Evolutionary conservation across 2,797 vertebrate genomes (phyloP), one percentile per base, ranked within the genome.

Genomic region (Fistularia tabacaria): DNA sequence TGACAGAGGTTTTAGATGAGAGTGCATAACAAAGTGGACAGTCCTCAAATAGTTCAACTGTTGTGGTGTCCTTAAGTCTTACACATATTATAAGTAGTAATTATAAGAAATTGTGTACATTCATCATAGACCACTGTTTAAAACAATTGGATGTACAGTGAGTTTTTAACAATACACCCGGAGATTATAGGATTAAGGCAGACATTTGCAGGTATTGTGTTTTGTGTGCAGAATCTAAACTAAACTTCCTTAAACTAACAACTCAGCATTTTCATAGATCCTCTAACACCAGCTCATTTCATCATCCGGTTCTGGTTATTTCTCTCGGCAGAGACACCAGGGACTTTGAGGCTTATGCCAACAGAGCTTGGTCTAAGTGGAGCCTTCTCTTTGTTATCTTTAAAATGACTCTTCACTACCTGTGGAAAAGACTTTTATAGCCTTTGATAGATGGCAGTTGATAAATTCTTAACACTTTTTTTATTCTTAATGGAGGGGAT

Each of bases 381-480:
- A 58, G 48, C 39, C 44, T 14, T 7, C 59, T 38, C 47, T 57
- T 46, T 57, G 56, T 73, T 52, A 54, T 69, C 71, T 64, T 62
- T 61, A 62, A 40, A 76, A 66, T 73, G 49, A 38, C 49, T 66
- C 38, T 37, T 72, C 39, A 45, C 56, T 66, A 57, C 65, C 69
- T 73, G 37, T 59, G 53, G 53, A 66, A 75, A 63, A 62, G 45
- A 67, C 3, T 6, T 73, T 59, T 43, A 50, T 25, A 5, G 49
- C 56, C 64, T 70, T 72, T 73, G 47, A 54, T 50, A 67, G 48
- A 46, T 39, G 49, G 8, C 10, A 3, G 45, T 66, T 84, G 66
- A 73, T 73, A 59, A 49, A 57, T 71, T 63, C 51, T 38, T 63
- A 54, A 59, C 77, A 57, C 68, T 59, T 64, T 72, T 71, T 57